Base-by-base conservation (phyloP, 2,888 invertebrate genomes). In the Ferdinandea cuprea region DNA sequence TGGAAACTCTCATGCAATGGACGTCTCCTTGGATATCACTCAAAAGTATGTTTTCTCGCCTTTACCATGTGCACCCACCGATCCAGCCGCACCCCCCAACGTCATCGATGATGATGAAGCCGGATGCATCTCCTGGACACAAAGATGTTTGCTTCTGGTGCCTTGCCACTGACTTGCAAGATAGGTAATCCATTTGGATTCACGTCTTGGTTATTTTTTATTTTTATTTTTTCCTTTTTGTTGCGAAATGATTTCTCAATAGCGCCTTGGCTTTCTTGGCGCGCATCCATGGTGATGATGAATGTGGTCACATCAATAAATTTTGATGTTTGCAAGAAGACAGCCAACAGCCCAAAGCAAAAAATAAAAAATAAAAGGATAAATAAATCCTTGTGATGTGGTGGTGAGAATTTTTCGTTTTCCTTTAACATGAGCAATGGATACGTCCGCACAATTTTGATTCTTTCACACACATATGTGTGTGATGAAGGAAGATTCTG, bases 1-100 rank as follows among this genome's bases (percentile, higher is more conserved):
- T 74, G 71, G 73, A 50, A 80, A 80, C 80, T 66, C 58, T 68
- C 80, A 80, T 85, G 71, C 80, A 74, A 79, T 72, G 59, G 85
- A 86, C 84, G 85, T 86, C 85, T 86, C 69, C 77, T 68, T 85
- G 79, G 86, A 86, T 86, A 86, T 86, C 86, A 85, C 80, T 86
- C 86, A 86, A 85, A 83, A 72, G 74, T 78, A 73, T 68, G 35
- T 73, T 81, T 69, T 63, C 30, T 56, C 11, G 30, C 25, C 66
- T 32, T 58, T 25, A 11, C 4, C 48, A n/a, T n/a, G n/a, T n/a
- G n/a, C n/a, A n/a, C n/a, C n/a, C n/a, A n/a, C n/a, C n/a, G n/a
- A n/a, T n/a, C 54, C 28, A 35, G 48, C 56, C 11, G 1, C 28
- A 59, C 17, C 0, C 19, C 15, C 25, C 17, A 30, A 71, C 17